phyloP scores from a whole-genome alignment of 2,113 vertebrate species.

The Ictidomys tridecemlineatus region DNA sequence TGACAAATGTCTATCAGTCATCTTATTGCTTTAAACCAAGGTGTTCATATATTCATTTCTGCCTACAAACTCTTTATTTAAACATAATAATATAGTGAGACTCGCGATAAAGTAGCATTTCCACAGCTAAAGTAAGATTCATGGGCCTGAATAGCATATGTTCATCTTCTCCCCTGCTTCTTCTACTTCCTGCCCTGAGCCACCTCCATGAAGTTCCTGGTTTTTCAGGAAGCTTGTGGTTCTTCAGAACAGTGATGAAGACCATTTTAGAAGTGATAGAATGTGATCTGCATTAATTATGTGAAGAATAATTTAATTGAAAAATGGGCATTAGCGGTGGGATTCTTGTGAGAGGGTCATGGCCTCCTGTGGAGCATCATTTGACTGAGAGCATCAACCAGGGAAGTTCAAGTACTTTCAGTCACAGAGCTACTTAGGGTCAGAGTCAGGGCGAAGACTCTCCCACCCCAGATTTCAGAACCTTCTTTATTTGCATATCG shows the following conservation, averaged over 20 bases:
- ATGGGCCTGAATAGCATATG: too few species aligned
- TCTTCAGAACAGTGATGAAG: not conserved
- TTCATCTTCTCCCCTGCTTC: not conserved
- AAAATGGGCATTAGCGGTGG: not conserved
- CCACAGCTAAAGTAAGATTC: not conserved
- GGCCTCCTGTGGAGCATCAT: not conserved
- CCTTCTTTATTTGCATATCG: not conserved
- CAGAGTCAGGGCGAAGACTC: not conserved
- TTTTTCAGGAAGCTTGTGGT: not conserved
- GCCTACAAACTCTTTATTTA: not conserved
- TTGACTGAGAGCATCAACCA: not conserved
- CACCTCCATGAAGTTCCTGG: not conserved
- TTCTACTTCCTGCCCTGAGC: not conserved
- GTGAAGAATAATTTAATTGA: not conserved
- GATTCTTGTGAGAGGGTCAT: not conserved
- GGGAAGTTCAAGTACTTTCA: not conserved
- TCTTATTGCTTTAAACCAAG: not conserved
- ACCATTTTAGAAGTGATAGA: not conserved
- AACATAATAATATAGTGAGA: not conserved
- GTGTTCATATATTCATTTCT: not conserved
- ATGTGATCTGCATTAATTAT: constrained; percentile 17
- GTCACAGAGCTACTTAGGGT: not conserved
- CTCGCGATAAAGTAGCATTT: not conserved
- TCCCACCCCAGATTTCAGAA: not conserved
- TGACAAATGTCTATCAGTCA: not conserved